Evolutionary conservation across 2,888 invertebrate species (phyloP), one percentile per base, ranked within the genome.

Genomic region (Drosophila parthenogenetica): DNA sequence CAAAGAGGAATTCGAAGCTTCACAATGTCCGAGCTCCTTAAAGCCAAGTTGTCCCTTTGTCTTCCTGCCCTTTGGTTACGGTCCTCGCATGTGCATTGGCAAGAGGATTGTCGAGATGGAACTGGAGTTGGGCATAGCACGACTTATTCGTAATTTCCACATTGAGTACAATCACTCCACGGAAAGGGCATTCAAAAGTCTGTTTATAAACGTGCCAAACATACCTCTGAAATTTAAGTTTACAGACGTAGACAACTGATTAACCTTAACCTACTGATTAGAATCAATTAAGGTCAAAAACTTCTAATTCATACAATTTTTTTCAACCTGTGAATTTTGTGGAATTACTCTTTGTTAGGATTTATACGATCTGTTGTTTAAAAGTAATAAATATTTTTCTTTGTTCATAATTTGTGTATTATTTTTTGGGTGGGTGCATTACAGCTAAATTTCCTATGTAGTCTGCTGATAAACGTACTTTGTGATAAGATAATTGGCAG

Each of bases 81-180:
- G 96, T 0, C 93, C 95, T 0, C 93, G 96, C 46, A 94, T 94
- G 70, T 96, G 96, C 84, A 94, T 95, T 71, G 96, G 96, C 3
- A 93, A 95, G 82, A 93, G 96, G 82, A 94, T 96, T 72, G 96
- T 96, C 0, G 95, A 96, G 83, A 93, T 96, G 84, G 96, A 96
- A 90, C 93, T 95, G 64, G 94, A 94, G 89, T 92, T 93, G 40
- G 91, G 94, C 0, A 72, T 94, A 3, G 92, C 93, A 11, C 93
- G 90, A 5, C 57, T 91, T 0, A 69, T 91, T 5, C 74, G 91
- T 2, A 91, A 91, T 66, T 91, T 85, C 40, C 60, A 87, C 7
- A 69, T 91, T 1, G 89, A 89, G 61, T 91, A 84, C 48, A 85
- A 91, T 61, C 70, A 91, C 60, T 39, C 90, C 3, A 89, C 84